Percentiles rank a stretch among this genome's conserved stretches.
Conservation (phyloP, 2,888 invertebrate species). For the Patella pellucida region DNA sequence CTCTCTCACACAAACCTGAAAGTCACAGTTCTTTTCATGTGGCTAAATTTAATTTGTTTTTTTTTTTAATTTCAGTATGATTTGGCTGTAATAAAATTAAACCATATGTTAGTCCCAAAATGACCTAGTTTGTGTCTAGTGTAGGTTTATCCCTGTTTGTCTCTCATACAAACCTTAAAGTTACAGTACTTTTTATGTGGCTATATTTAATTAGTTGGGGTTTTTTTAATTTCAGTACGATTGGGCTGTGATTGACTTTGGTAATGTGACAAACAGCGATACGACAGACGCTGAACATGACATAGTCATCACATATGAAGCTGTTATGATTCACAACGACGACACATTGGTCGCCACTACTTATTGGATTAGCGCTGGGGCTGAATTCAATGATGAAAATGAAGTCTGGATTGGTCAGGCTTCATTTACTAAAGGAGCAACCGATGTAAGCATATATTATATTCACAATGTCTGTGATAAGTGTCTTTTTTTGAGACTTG, state of each 20-base stretch:
- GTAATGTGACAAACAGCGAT: slow-evolving; percentile 51
- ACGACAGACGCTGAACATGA: slow-evolving; percentile 29
- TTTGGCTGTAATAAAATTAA: no score
- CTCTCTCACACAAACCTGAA: no score
- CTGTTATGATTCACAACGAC: slow-evolving; percentile 53
- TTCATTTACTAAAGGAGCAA: slow-evolving; percentile 43
- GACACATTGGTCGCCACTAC: slow-evolving; percentile 34
- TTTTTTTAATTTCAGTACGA: slow-evolving; percentile 53
- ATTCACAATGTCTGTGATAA: neutral
- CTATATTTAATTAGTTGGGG: neutral
- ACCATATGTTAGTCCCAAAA: no score
- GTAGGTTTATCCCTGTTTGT: no score
- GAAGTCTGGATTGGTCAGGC: slow-evolving; percentile 69
- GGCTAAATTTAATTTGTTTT: no score
- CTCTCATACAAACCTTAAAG: no score
- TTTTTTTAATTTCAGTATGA: no score
- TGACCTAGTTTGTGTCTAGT: no score
- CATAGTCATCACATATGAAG: slow-evolving; percentile 59
- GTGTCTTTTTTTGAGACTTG: no score
- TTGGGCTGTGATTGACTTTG: slow-evolving; percentile 60
- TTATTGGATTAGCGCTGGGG: slow-evolving; percentile 69
- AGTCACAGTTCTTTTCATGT: no score
- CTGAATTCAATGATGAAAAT: slow-evolving; percentile 61
- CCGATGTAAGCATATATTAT: slow-evolving; percentile 33
- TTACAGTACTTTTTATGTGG: no score